Conservation (phyloP, 2,797 vertebrate genomes). For the Syndactyla subalaris region DNA sequence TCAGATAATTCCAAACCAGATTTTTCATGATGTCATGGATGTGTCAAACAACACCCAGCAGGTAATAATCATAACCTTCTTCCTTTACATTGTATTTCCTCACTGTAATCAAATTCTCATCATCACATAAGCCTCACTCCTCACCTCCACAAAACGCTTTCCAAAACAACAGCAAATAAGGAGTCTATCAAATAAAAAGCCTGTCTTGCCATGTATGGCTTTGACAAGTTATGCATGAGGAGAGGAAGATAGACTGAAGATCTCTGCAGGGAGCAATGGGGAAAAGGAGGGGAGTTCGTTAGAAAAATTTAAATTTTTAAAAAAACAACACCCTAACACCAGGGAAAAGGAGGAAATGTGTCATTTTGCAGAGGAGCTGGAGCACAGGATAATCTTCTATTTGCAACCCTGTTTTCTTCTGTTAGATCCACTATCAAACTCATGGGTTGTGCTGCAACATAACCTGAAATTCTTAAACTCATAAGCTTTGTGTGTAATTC, state of each 20-base stretch:
- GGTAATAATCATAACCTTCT: neutral
- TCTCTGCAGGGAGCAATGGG: neutral
- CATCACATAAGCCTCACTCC: neutral
- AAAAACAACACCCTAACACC: neutral
- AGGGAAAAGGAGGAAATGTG: neutral
- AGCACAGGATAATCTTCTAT: neutral
- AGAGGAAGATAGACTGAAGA: neutral
- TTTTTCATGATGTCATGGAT: conserved; percentile 33
- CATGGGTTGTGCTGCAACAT: neutral
- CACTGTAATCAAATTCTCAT: neutral
- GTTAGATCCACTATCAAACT: neutral
- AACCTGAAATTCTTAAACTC: neutral
- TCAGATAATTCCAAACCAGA: conserved; percentile 52
- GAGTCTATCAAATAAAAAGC: neutral
- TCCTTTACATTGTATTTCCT: neutral
- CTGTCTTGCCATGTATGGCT: rapidly evolving
- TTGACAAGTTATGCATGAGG: neutral
- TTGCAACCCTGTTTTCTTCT: neutral
- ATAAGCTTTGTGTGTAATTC: neutral
- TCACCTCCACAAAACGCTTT: neutral
- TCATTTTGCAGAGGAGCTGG: neutral
- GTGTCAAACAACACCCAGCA: conserved; percentile 1
- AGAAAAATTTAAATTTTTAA: neutral
- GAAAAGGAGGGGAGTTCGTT: neutral
- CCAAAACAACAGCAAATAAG: conserved; percentile 13